A percentile compares a stretch with the other conserved stretches of the same genome.
These are phyloP conservation scores for Achroia grisella DNA, from an alignment of 1,140 invertebrate genomes.

Conservation along the genomic window DNA sequence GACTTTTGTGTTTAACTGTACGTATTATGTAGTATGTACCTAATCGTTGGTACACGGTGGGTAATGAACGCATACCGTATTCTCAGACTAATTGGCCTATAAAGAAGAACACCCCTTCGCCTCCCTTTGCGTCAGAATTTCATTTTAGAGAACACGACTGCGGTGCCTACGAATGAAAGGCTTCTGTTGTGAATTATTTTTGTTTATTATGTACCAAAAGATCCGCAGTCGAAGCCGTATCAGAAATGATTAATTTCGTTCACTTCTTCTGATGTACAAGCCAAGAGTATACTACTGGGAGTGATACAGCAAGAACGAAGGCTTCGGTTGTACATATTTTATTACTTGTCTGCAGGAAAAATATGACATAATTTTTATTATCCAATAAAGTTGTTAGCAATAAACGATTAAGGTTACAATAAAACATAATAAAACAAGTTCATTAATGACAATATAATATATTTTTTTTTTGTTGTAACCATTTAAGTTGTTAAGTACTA, in stretches of 20 bases:
- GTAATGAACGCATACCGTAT: conserved; percentile 38
- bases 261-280: background rate
- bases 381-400: no score
- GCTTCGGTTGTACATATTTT: background rate
- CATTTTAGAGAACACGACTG: conserved; percentile 19
- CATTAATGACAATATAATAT: no score
- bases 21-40: conserved; percentile 5
- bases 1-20: background rate
- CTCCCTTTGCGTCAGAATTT: conserved; percentile 19
- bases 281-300: background rate
- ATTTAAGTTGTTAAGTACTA: no score
- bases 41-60: conserved; percentile 20
- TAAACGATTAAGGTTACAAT: no score
- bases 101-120: conserved; percentile 29
- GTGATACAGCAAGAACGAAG: background rate
- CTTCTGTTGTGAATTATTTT: conserved; percentile 16
- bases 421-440: no score
- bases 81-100: conserved; percentile 45
- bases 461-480: no score
- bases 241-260: conserved; percentile 1
- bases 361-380: background rate
- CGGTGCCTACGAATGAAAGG: conserved; percentile 8
- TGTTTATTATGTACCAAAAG: conserved; percentile 2
- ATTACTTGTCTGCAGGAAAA: conserved; percentile 2
- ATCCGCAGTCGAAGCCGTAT: background rate